A percentile compares a stretch with the other conserved stretches of the same genome.
Evolutionary conservation across 2,797 vertebrate genomes (phyloP).

Genomic region (Trachurus trachurus): DNA sequence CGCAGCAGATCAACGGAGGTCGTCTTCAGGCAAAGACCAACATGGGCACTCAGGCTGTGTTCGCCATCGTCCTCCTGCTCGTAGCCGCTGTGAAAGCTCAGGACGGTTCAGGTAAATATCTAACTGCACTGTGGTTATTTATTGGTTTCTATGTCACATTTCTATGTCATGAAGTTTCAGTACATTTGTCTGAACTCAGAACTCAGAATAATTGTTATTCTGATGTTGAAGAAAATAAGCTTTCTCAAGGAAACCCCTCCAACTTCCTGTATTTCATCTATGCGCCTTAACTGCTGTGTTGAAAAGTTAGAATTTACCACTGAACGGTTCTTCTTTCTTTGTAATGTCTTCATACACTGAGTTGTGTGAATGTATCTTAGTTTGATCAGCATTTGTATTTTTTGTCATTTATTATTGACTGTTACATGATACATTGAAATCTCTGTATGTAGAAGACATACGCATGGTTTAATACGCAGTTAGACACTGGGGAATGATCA

Average conservation of each 20-base stretch:
- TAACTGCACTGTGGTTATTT: not conserved
- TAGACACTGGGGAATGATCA: rapidly evolving
- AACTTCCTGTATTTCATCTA: not conserved
- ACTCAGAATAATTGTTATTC: not conserved
- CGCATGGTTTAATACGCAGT: rapidly evolving
- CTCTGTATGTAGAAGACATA: not conserved
- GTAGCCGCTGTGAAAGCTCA: not conserved
- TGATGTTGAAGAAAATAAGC: rapidly evolving
- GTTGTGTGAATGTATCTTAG: rapidly evolving
- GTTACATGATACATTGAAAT: not conserved
- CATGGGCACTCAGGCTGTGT: constrained; percentile 21
- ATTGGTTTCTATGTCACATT: rapidly evolving
- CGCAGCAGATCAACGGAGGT: too few relatives aligned
- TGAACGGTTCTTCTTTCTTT: not conserved
- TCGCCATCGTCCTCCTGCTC: constrained; percentile 51
- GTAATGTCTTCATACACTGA: not conserved
- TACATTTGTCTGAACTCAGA: not conserved
- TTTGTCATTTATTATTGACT: not conserved
- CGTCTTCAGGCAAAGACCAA: constrained; percentile 4
- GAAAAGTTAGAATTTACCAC: not conserved
- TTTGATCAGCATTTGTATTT: not conserved
- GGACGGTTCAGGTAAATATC: not conserved
- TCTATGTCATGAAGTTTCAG: rapidly evolving
- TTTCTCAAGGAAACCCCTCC: not conserved
- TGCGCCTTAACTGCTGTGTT: not conserved